Evolutionary conservation across 2,888 invertebrate species (phyloP).

Genomic region (Cheilosia pagana): DNA sequence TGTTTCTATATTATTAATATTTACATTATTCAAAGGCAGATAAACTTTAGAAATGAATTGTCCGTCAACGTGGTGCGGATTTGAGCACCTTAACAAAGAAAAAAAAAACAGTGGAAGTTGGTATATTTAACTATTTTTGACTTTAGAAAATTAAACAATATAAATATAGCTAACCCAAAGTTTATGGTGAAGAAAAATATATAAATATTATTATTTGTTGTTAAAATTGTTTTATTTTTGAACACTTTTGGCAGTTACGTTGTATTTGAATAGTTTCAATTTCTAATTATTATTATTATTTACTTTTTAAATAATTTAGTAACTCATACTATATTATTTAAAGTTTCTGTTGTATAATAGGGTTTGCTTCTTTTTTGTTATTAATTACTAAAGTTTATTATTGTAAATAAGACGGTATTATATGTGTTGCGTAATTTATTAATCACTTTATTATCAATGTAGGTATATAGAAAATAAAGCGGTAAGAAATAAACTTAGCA

Average conservation of each 20-base stretch:
- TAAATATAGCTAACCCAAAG: constrained; percentile 78
- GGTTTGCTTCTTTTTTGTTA: constrained; percentile 21
- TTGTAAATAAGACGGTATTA: constrained; percentile 58
- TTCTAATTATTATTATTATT: constrained; percentile 13
- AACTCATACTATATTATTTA: constrained; percentile 53
- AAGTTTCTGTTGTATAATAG: constrained; percentile 14
- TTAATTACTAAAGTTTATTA: constrained; percentile 41
- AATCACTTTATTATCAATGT: constrained; percentile 52
- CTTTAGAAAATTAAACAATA: constrained; percentile 78
- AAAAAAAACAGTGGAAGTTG: constrained; percentile 39
- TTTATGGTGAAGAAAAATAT: constrained; percentile 75
- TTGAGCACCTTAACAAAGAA: not conserved
- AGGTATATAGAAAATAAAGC: constrained; percentile 8
- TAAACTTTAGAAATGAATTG: constrained; percentile 27
- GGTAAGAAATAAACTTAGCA: constrained; percentile 1
- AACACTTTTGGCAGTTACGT: constrained; percentile 75
- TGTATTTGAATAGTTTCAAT: constrained; percentile 61
- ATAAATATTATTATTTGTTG: constrained; percentile 76
- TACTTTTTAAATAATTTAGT: constrained; percentile 29
- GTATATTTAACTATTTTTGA: constrained; percentile 75
- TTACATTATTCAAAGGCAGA: constrained; percentile 50
- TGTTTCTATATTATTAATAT: constrained; percentile 27
- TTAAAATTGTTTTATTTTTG: constrained; percentile 65
- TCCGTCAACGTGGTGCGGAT: constrained; percentile 19
- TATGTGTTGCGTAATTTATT: constrained; percentile 42